A percentile compares a stretch with the other conserved stretches of the same genome.
Evolutionary conservation across 2,113 vertebrate species (phyloP).

Genomic region (Pyrgilauda ruficollis): DNA sequence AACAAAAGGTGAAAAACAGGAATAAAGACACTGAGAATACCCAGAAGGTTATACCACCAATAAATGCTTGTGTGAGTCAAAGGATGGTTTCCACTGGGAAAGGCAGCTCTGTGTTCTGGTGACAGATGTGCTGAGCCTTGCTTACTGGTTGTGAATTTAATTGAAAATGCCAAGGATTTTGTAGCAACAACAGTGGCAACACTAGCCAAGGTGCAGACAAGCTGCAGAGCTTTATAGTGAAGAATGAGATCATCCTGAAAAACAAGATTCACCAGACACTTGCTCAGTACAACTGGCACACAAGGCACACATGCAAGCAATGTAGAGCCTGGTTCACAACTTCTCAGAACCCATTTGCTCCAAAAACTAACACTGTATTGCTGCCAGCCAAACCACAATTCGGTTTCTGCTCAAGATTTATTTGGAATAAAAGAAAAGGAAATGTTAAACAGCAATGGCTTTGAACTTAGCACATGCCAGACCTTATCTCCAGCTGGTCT

Average conservation of each 20-base stretch:
- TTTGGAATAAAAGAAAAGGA: background rate
- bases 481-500: background rate
- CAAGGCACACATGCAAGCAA: background rate
- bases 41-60: background rate
- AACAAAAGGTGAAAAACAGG: background rate
- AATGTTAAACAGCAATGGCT: background rate
- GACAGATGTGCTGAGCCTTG: background rate
- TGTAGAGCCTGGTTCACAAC: background rate
- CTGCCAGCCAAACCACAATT: background rate
- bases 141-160: background rate
- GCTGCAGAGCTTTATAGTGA: background rate
- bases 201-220: background rate
- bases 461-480: background rate
- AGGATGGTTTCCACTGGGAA: background rate
- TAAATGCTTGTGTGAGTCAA: background rate
- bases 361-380: background rate
- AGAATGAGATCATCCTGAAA: background rate
- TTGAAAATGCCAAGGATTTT: background rate
- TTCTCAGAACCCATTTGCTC: background rate
- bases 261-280: background rate
- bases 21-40: background rate
- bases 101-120: background rate
- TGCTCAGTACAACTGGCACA: background rate
- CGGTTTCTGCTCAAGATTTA: background rate
- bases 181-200: background rate